Evolutionary conservation across 2,797 vertebrate genomes (phyloP).

Genomic region (Mus minutoides): DNA sequence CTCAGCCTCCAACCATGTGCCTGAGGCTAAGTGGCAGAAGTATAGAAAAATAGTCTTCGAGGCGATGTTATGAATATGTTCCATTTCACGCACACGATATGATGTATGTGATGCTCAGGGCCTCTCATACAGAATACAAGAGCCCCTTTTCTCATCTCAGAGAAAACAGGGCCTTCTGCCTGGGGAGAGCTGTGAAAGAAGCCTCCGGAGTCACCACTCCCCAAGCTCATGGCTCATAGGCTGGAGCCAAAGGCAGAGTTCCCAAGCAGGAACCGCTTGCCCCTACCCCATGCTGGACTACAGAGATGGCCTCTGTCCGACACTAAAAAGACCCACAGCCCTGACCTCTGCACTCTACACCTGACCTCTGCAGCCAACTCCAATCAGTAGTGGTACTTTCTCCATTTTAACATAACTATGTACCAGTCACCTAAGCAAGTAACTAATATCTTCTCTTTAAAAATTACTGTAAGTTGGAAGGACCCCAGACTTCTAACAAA

Average conservation of each 20-base stretch:
- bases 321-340: conserved; percentile 29
- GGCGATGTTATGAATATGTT: background rate
- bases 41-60: background rate
- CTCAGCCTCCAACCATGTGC: background rate
- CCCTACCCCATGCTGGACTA: background rate
- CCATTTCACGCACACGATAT: background rate
- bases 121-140: background rate
- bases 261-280: conserved; percentile 17
- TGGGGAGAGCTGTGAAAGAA: conserved; percentile 43
- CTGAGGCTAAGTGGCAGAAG: background rate
- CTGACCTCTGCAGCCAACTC: conserved; percentile 61
- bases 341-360: conserved; percentile 56
- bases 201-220: conserved; percentile 32
- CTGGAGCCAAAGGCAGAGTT: background rate
- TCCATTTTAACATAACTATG: background rate
- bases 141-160: background rate
- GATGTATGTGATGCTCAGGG: no score
- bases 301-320: conserved; percentile 31
- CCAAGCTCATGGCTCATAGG: conserved; percentile 29
- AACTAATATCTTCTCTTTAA: background rate
- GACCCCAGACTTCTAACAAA: conserved; percentile 3
- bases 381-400: background rate
- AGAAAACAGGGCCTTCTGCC: background rate
- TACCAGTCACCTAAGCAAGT: background rate
- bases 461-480: conserved; percentile 45